Evolutionary conservation across 2,113 vertebrate species (phyloP), one percentile per base, ranked within the genome.

Genomic region (Prietella phreatophila): DNA sequence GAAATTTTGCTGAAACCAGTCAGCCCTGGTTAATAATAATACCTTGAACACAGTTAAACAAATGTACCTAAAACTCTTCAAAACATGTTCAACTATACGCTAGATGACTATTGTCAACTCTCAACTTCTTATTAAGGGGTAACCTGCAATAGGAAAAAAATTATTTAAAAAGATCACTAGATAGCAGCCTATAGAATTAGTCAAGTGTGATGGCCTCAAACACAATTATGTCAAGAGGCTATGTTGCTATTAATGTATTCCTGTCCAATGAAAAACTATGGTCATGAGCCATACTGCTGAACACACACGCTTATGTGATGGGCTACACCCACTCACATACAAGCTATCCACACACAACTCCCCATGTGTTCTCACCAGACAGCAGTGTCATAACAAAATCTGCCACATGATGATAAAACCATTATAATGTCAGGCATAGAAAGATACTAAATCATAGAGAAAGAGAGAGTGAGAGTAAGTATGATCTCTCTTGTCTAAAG

Each of bases 311-410:
- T 30, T 67, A 30, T 71, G 9, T n/a, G 47, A 79, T 53, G 42
- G 27, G 14, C 47, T n/a, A 1, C 30, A 73, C 65, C 87, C 61
- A 56, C 25, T 47, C 85, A 65, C 22, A 63, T 27, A 79, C 22
- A 10, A 25, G 25, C n/a, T 53, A 39, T 17, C 2, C 58, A 67
- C 20, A 53, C 53, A 85, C 5, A 76, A 22, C n/a, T 30, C 60
- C 14, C n/a, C 82, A 22, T 17, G 19, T 60, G 6, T 75, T 60
- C 19, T 42, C 25, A 36, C 22, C 83, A 73, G 63, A 84, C 30
- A 55, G 36, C 36, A 33, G 42, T 83, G 82, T 67, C 82, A 83
- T 67, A 67, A 83, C 22, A 67, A 71, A 67, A 84, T 39, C n/a
- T 80, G 50, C 78, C 50, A 56, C 65, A 69, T 5, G 5, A 69